Evolutionary conservation across 2,797 vertebrate species (phyloP).

Genomic region (Sternotherus odoratus): DNA sequence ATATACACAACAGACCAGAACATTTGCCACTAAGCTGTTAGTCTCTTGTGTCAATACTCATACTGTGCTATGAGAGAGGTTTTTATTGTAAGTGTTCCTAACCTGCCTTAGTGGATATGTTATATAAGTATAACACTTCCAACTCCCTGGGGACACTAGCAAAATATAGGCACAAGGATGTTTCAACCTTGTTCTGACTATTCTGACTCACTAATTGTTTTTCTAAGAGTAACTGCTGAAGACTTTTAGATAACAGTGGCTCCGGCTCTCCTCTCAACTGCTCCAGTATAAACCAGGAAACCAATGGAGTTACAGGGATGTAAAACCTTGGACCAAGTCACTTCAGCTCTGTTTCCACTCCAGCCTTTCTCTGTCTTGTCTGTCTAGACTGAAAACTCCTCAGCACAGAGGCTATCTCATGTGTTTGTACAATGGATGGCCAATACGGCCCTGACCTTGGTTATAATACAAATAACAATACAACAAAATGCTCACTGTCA

Average conservation of each 20-base stretch:
- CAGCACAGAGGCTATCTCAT: not conserved
- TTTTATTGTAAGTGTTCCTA: rapidly evolving
- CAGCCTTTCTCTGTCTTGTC: not conserved
- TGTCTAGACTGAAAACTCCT: not conserved
- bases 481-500: not conserved
- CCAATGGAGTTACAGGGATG: not conserved
- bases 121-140: not conserved
- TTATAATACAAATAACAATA: constrained; percentile 35
- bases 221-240: not conserved
- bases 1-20: not conserved
- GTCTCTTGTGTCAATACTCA: not conserved
- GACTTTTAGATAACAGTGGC: not conserved
- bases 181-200: not conserved
- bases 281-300: not conserved
- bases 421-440: not conserved
- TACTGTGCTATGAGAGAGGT: rapidly evolving
- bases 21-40: not conserved
- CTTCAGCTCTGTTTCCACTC: not conserved
- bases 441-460: constrained; percentile 1
- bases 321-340: not conserved
- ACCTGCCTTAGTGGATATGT: rapidly evolving
- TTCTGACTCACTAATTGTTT: not conserved
- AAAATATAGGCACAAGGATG: rapidly evolving
- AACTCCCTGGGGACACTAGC: not conserved
- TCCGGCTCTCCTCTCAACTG: constrained; percentile 4